A percentile compares a stretch with the other conserved stretches of the same genome.
phyloP scores from a whole-genome alignment of 2,797 vertebrate species.

The Sphenodon punctatus region DNA sequence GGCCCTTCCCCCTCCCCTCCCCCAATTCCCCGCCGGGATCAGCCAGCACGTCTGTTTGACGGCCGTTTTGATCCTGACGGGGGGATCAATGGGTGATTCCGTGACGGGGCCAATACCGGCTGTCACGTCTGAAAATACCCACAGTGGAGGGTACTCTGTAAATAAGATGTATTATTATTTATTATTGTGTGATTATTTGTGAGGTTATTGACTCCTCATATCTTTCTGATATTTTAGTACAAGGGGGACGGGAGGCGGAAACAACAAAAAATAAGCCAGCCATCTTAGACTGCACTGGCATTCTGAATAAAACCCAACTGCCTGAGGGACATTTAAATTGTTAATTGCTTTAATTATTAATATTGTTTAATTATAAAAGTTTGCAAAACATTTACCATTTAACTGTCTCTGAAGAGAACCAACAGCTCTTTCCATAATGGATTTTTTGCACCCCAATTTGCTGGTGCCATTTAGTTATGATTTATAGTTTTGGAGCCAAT shows the following conservation, averaged over 20 bases:
- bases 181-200: background rate
- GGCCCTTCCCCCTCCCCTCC: no score
- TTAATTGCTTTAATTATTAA: conserved; percentile 6
- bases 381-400: conserved; percentile 19
- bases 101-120: no score
- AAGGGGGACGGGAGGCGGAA: no score
- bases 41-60: no score
- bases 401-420: background rate
- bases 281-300: background rate
- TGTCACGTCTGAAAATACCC: no score
- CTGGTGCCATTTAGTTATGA: conserved; percentile 12
- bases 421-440: background rate
- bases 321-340: conserved; percentile 6
- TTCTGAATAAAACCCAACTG: background rate
- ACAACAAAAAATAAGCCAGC: background rate
- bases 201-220: background rate
- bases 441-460: background rate
- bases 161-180: no score
- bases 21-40: no score
- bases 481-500: background rate
- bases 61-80: no score
- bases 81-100: no score
- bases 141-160: no score
- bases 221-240: conserved; percentile 15
- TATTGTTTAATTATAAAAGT: conserved; percentile 20